Evolutionary conservation across 1,140 invertebrate species (phyloP), one percentile per base, ranked within the genome.

Genomic region (Drosophila takahashii): DNA sequence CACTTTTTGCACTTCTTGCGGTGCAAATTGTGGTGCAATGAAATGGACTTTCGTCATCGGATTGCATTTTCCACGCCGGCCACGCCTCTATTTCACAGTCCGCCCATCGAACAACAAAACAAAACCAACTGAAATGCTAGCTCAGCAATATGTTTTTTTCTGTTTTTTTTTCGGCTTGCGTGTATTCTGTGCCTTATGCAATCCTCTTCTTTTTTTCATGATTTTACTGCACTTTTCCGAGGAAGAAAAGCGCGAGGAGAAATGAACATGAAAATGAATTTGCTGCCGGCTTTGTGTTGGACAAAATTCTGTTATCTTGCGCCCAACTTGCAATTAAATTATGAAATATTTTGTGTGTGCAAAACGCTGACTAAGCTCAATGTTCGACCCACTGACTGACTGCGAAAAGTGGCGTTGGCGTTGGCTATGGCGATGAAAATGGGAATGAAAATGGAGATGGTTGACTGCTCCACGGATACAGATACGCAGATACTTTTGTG

Each of bases 281-380:
- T 72, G 42, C 52, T 41, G 58, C 36, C 32, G 29, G 59, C 60
- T 81, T 57, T 56, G 22, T 59, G 64, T 52, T 53, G 29, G 37
- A 41, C 54, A 56, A 59, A 57, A 50, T 51, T 77, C 47, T 79
- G 61, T 67, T 79, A 44, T 70, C 77, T 61, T 47, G 58, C 64
- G 50, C 62, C 64, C 54, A 50, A 54, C 64, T 66, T 66, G 81
- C 81, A 83, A 86, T 87, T 83, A 83, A 79, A 62, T 86, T 86
- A 86, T 87, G 81, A 86, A 86, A 86, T 81, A 62, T 75, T 80
- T 70, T 85, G 37, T 61, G 37, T 61, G 64, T 52, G 60, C 57
- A 84, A 84, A 84, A 52, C 44, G 81, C 81, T 87, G 81, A 87
- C 79, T 81, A 79, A 87, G 83, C 83, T 58, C 67, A 77, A 57